A percentile compares a stretch with the other conserved stretches of the same genome.
phyloP scores from a whole-genome alignment of 2,113 vertebrate species.

The Tachysurus fulvidraco region DNA sequence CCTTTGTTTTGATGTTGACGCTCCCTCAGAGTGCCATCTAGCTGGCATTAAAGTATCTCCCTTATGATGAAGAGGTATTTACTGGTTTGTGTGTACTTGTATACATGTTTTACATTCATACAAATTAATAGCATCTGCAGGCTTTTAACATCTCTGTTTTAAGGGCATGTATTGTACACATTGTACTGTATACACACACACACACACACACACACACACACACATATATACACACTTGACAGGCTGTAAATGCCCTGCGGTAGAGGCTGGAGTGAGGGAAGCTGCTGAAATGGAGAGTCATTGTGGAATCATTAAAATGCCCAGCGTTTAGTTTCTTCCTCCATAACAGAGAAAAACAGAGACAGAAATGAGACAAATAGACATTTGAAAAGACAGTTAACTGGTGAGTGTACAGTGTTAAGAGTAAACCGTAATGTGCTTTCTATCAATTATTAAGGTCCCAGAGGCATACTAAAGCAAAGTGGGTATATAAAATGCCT shows the following conservation, averaged over 20 bases:
- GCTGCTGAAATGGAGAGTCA: constrained; percentile 33
- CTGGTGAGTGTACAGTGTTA: constrained; percentile 47
- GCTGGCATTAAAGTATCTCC: constrained; percentile 1
- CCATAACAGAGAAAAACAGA: constrained; percentile 11
- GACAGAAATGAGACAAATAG: constrained; percentile 32
- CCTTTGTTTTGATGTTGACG: neutral
- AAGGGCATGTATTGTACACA: neutral
- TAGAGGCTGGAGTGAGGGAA: neutral
- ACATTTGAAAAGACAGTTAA: constrained; percentile 48
- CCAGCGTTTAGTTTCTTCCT: constrained; percentile 38
- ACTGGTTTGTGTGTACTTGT: neutral
- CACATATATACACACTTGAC: neutral
- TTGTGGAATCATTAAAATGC: constrained; percentile 35
- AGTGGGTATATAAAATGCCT: constrained; percentile 57
- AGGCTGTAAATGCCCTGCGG: constrained; percentile 11
- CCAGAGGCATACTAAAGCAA: constrained; percentile 43
- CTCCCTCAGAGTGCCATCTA: constrained; percentile 22
- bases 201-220: constrained; percentile 30
- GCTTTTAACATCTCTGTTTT: constrained; percentile 7
- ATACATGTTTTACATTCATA: constrained; percentile 20
- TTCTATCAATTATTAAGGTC: constrained; percentile 60
- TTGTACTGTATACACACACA: constrained; percentile 2
- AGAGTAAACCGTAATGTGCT: constrained; percentile 55
- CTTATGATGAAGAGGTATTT: neutral
- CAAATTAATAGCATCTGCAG: constrained; percentile 28